Evolutionary conservation across 2,113 vertebrate species (phyloP).

Genomic region (Hemiprocne comata): DNA sequence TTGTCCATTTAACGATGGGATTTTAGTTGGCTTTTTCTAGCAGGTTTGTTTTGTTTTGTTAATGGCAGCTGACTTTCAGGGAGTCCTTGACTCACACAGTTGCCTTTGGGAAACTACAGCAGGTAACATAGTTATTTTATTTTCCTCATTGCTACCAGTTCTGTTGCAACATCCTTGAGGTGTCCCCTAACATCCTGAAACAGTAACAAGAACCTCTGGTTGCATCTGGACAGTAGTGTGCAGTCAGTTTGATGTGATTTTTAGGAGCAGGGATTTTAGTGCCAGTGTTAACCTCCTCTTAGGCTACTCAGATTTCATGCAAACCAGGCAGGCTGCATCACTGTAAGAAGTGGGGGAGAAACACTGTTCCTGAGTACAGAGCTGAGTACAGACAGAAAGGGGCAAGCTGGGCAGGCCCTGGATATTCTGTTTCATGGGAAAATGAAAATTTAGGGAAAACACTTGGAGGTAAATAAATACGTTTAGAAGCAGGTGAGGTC

Average conservation of each 20-base stretch:
- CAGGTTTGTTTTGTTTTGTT: not conserved
- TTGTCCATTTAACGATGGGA: not conserved
- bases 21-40: not conserved
- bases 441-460: no score
- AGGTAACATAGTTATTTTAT: not conserved
- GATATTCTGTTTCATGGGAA: not conserved
- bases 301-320: constrained; percentile 1
- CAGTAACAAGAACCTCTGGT: not conserved
- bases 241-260: not conserved
- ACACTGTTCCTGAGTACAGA: not conserved
- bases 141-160: not conserved
- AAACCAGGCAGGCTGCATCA: not conserved
- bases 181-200: constrained; percentile 10
- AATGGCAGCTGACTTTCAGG: not conserved
- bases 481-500: not conserved
- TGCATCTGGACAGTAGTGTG: not conserved
- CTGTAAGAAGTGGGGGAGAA: not conserved
- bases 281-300: not conserved
- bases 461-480: not conserved
- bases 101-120: not conserved
- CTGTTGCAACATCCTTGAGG: not conserved
- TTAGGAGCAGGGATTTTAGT: not conserved
- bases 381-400: not conserved
- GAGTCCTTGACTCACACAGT: not conserved
- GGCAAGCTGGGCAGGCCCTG: not conserved